Base-by-base conservation (phyloP, 2,888 invertebrate species). In the Imbricaverruca yamaguchii region DNA sequence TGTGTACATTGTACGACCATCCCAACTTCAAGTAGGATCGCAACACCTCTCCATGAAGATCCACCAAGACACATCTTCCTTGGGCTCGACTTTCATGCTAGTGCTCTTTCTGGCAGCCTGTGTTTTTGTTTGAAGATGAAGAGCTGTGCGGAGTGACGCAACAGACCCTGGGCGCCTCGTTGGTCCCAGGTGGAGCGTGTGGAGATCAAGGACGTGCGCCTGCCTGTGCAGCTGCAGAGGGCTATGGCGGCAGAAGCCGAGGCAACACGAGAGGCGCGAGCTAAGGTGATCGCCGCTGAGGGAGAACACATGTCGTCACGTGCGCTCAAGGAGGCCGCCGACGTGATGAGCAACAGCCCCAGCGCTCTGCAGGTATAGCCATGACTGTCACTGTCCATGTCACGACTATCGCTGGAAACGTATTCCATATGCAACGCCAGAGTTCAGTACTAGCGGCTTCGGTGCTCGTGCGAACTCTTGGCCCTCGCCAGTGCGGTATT, bases 231-330 rank as follows among this genome's bases (percentile, higher is more conserved):
- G 87, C 89, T 97, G 81, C 97, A 97, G 87, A 90, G 96, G 81
- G 96, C 96, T 0, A 97, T 97, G 97, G 97, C 97, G 0, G 96
- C 96, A 0, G 97, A 97, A 87, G 97, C 96, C 0, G 96, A 97
- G 85, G 96, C 96, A 0, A 93, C 96, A 0, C 90, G 96, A 69
- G 96, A 97, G 87, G 96, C 96, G 21, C 91, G 96, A 53, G 96
- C 95, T 82, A 96, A 97, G 89, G 90, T 90, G 84, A 86, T 85
- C 83, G 85, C 86, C 0, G 97, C 97, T 9, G 97, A 97, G 87
- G 98, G 98, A 59, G 98, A 98, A 87, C 96, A 96, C 87, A 96
- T 96, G 86, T 97, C 98, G 4, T 95, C 97, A 23, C 89, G 94
- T 57, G 97, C 97, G 0, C 89, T 98, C 65, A 92, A 96, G 81